Conservation (phyloP, 2,113 vertebrate species). For the Sarotherodon lohbergeri region DNA sequence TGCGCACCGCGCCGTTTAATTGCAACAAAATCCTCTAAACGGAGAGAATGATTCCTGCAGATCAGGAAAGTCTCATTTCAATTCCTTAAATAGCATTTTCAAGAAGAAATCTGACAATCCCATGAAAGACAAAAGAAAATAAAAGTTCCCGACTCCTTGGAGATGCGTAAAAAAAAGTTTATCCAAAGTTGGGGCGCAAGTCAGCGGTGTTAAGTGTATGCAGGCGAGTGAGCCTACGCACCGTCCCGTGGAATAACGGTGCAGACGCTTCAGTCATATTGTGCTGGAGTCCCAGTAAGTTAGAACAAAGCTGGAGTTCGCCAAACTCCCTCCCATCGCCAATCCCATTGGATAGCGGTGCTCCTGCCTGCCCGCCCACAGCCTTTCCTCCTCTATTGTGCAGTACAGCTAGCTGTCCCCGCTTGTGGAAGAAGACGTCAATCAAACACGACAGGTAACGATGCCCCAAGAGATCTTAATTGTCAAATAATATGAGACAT, state of each 20-base stretch:
- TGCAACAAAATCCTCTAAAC: constrained; percentile 13
- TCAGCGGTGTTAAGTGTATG: neutral
- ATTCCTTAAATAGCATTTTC: constrained; percentile 3
- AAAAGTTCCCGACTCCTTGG: neutral
- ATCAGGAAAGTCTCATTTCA: constrained; percentile 25
- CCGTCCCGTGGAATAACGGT: constrained; percentile 67
- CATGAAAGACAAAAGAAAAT: neutral
- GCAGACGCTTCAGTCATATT: constrained; percentile 66
- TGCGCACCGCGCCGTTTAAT: neutral
- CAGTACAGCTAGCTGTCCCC: neutral
- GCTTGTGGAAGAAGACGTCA: constrained; percentile 30
- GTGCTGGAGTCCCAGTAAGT: constrained; percentile 62
- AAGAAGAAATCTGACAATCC: neutral
- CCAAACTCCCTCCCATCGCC: constrained; percentile 64
- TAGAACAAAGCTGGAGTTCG: constrained; percentile 72
- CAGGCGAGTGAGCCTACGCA: constrained; percentile 28
- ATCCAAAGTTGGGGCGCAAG: constrained; percentile 22
- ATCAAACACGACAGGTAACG: constrained; percentile 51
- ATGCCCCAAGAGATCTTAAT: neutral
- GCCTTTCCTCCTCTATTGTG: constrained; percentile 7
- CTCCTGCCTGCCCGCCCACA: constrained; percentile 32
- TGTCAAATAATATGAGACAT: neutral
- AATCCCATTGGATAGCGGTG: constrained; percentile 57
- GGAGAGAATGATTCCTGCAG: constrained; percentile 20
- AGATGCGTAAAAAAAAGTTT: constrained; percentile 10